These are phyloP conservation scores for Trichogramma dendrolimi DNA, from an alignment of 2,888 invertebrate genomes.

Conservation along the genomic window DNA sequence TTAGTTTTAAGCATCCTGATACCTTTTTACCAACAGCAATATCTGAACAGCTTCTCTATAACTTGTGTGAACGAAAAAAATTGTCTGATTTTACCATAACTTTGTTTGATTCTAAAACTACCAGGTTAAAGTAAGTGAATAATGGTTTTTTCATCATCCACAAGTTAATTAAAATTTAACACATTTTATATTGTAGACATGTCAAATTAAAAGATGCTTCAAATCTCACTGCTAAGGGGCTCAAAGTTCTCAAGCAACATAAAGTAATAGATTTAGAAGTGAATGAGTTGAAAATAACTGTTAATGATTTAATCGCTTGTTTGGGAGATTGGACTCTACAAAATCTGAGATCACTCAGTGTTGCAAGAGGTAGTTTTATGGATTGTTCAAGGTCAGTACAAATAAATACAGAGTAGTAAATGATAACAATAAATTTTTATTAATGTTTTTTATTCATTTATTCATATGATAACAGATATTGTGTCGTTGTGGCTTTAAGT, in stretches of 20 bases:
- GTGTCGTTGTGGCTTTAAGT: constrained; percentile 60
- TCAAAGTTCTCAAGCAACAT: constrained; percentile 61
- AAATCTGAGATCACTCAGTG: constrained; percentile 60
- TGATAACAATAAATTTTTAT: neutral
- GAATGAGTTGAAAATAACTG: constrained; percentile 57
- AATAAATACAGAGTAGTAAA: neutral
- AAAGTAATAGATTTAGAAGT: constrained; percentile 62
- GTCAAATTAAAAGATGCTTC: constrained; percentile 60
- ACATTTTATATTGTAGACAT: constrained; percentile 44
- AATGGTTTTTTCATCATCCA: constrained; percentile 1
- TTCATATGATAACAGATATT: constrained; percentile 48
- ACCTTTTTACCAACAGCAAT: constrained; percentile 59
- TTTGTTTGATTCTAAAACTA: constrained; percentile 60
- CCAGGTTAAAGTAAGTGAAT: constrained; percentile 55
- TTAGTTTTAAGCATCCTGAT: constrained; percentile 56
- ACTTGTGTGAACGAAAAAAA: constrained; percentile 58
- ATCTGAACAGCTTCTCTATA: constrained; percentile 58
- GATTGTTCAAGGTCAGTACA: constrained; percentile 55
- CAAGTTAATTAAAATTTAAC: neutral
- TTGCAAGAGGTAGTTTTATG: constrained; percentile 61
- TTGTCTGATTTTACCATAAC: constrained; percentile 61
- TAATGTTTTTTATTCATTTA: constrained; percentile 9
- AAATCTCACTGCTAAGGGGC: constrained; percentile 58
- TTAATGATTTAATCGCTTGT: constrained; percentile 63
- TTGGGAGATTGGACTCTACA: constrained; percentile 64